Evolutionary conservation across 2,797 vertebrate species (phyloP), one percentile per base, ranked within the genome.

Genomic region (Lophius americanus): DNA sequence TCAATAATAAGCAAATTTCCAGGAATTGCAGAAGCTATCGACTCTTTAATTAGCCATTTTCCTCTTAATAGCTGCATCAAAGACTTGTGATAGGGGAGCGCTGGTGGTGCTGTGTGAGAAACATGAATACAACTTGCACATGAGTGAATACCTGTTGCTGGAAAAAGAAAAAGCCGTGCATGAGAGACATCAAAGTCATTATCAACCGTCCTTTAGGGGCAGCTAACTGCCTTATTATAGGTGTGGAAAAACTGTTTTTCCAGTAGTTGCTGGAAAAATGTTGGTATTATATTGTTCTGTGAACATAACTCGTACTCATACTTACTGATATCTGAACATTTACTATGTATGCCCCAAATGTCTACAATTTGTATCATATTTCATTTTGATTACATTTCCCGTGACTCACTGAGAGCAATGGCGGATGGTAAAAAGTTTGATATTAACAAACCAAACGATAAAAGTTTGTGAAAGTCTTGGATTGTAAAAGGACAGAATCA

Each of bases 1-100:
- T 94, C 93, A 76, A 94, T 94, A 91, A 92, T 91, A 93, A 93
- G 91, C 89, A 92, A 89, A 94, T 93, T 92, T 94, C 85, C 86
- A 92, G 81, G 78, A 91, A 89, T 89, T 78, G 84, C 82, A 88
- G 90, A 89, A 86, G 67, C 36, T 84, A 90, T 90, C 7, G 87
- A 90, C 82, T 91, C 85, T 91, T 92, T 92, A 93, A 94, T 94
- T 91, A 92, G 81, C 81, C 71, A 57, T 87, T 87, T 91, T 79
- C 81, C 82, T 85, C 82, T 85, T 68, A 82, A 87, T 86, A 88
- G 73, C 76, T 81, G 77, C 81, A 75, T 85, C 72, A 83, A 86
- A 86, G 72, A 81, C 70, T 83, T 51, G 13, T 62, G 73, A 87
- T 75, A 73, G 81, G 85, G 72, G 73, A 78, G 55, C 8, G 35